A percentile compares a stretch with the other conserved stretches of the same genome.
Evolutionary conservation across 2,113 vertebrate genomes (phyloP).

Genomic region (Arvicanthis niloticus): DNA sequence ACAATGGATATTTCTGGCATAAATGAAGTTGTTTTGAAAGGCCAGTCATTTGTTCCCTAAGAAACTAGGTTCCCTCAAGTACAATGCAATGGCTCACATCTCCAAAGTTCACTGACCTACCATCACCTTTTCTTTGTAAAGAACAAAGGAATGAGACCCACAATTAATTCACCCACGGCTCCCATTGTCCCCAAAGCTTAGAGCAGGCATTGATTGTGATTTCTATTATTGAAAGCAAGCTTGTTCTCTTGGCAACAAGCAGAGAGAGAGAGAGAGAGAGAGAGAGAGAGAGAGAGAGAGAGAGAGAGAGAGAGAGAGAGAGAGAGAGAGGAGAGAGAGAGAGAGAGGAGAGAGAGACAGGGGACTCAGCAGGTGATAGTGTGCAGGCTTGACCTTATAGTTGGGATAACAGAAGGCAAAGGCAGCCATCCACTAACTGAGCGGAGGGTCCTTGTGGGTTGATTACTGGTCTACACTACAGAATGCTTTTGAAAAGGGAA

Average conservation of each 20-base stretch:
- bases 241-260: slow-evolving; percentile 69
- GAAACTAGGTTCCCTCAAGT: slow-evolving; percentile 28
- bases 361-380: slow-evolving; percentile 9
- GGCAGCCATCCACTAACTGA: slow-evolving; percentile 8
- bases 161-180: slow-evolving; percentile 66
- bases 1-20: background rate
- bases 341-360: background rate
- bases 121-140: slow-evolving; percentile 44
- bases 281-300: no score
- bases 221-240: slow-evolving; percentile 55
- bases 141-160: slow-evolving; percentile 39
- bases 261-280: background rate
- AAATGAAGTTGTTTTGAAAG: slow-evolving; percentile 48
- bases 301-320: no score
- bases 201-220: slow-evolving; percentile 33
- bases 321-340: no score
- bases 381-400: slow-evolving; percentile 57
- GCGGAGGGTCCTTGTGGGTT: slow-evolving; percentile 40
- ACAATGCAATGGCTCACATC: background rate
- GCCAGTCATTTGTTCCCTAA: background rate
- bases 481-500: background rate
- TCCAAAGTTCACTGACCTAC: slow-evolving; percentile 47
- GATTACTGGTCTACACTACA: slow-evolving; percentile 21
- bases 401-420: slow-evolving; percentile 48
- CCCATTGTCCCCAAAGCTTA: slow-evolving; percentile 69